These are phyloP conservation scores for Archips xylosteana DNA, from an alignment of 2,888 invertebrate species.

Conservation along the genomic window DNA sequence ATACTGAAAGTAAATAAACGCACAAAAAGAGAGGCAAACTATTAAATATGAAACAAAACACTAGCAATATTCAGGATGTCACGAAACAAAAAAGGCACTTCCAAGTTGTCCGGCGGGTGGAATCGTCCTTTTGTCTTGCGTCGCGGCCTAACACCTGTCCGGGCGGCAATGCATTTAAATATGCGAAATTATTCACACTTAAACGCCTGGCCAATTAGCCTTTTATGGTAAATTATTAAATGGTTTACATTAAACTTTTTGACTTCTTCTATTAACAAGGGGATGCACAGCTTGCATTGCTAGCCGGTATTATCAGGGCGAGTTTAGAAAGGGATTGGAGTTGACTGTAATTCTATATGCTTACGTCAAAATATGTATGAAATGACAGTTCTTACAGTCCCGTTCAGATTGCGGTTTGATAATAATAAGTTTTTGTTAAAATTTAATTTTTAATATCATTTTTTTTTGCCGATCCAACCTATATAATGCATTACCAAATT, in stretches of 20 bases:
- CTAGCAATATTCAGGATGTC: neutral
- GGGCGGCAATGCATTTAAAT: slow-evolving; percentile 32
- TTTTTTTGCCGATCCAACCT: too few species aligned
- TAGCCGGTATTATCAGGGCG: too few species aligned
- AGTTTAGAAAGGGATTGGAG: too few species aligned
- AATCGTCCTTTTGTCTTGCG: neutral
- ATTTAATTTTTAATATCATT: too few species aligned
- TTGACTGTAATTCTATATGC: too few species aligned
- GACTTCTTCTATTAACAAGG: neutral
- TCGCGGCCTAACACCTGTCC: slow-evolving; percentile 25
- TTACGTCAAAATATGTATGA: too few species aligned
- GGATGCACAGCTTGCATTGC: neutral
- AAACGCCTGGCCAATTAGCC: slow-evolving; percentile 8
- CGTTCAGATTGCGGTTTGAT: too few species aligned
- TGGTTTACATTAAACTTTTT: neutral
- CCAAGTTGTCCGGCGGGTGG: neutral
- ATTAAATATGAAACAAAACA: neutral
- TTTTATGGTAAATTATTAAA: slow-evolving; percentile 11
- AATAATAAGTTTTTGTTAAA: too few species aligned
- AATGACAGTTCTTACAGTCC: too few species aligned
- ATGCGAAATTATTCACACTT: slow-evolving; percentile 31
- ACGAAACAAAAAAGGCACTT: slow-evolving; percentile 1
- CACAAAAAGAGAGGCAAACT: too few species aligned
- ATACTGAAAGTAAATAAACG: too few species aligned
- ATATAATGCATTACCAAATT: too few species aligned